Conservation (phyloP, 2,113 vertebrate species). For the Megatriorchis doriae region DNA sequence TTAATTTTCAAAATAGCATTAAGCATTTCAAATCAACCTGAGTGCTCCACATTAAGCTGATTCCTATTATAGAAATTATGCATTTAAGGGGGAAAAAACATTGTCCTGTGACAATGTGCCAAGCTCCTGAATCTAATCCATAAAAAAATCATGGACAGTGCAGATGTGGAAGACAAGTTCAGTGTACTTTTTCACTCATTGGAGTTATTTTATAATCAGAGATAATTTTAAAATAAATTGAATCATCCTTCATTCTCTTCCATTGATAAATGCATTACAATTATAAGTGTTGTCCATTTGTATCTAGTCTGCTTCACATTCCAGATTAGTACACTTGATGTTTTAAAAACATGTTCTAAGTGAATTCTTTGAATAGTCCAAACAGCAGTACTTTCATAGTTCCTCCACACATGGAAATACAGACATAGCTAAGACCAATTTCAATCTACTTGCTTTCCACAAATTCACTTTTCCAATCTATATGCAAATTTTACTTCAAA, state of each 20-base stretch:
- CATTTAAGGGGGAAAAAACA: neutral
- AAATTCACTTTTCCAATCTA: neutral
- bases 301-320: neutral
- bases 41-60: neutral
- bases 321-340: neutral
- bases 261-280: neutral
- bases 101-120: neutral
- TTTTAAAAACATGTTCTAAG: neutral
- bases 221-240: neutral
- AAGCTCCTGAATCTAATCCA: neutral
- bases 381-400: neutral
- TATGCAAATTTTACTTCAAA: neutral
- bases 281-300: neutral
- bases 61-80: neutral
- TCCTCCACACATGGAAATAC: neutral
- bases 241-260: neutral
- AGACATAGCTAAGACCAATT: neutral
- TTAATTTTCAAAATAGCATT: neutral
- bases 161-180: neutral
- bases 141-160: neutral
- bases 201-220: neutral
- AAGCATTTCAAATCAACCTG: neutral
- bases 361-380: neutral
- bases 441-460: neutral
- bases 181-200: neutral